phyloP scores from a whole-genome alignment of 1,140 invertebrate species.

The Sarcophaga bullata region DNA sequence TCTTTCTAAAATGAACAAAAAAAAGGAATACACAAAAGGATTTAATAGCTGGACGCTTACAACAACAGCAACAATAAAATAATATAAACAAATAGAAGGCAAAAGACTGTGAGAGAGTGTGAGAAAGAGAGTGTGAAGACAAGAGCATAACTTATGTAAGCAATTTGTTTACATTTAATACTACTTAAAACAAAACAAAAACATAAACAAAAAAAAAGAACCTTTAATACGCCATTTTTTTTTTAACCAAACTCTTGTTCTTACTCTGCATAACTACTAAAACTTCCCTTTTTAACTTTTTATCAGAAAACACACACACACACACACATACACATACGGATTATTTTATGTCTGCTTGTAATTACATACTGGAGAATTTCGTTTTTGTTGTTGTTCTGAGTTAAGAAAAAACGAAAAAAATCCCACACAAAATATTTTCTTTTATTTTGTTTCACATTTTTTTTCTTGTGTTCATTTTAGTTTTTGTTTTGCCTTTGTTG shows the following conservation, averaged over 20 bases:
- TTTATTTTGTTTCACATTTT: background rate
- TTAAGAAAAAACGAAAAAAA: too few relatives aligned
- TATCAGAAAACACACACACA: background rate
- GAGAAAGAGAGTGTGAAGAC: too few relatives aligned
- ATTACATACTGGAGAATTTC: background rate
- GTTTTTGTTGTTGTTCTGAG: too few relatives aligned
- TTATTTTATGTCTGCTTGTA: background rate
- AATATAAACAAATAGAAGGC: background rate
- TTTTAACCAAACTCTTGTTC: background rate
- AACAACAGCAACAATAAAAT: background rate
- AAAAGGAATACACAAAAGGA: background rate
- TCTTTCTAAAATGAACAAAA: background rate
- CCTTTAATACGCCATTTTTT: background rate
- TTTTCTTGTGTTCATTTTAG: constrained; percentile 6
- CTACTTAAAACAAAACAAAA: background rate
- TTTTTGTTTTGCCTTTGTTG: constrained; percentile 4
- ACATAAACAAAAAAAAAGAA: background rate
- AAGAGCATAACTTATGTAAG: constrained; percentile 20
- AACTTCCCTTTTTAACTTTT: background rate
- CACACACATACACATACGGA: background rate
- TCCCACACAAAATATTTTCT: background rate
- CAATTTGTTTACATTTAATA: constrained; percentile 40
- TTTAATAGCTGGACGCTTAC: constrained; percentile 5
- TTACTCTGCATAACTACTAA: background rate
- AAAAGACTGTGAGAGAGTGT: background rate